phyloP scores from a whole-genome alignment of 2,113 vertebrate species.

The Pluvianellus socialis region DNA sequence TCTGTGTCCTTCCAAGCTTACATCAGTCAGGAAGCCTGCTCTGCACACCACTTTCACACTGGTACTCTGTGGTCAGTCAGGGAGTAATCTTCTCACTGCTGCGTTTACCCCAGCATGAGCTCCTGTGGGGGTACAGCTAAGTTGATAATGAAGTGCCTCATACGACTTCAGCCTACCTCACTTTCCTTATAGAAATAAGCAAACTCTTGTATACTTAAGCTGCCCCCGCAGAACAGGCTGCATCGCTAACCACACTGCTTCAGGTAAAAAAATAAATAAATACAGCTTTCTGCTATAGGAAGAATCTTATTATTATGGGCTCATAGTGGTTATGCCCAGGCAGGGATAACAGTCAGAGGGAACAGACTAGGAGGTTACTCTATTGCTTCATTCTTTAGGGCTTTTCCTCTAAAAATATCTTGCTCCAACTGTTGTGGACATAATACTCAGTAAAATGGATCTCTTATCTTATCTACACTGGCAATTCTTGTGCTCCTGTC shows the following conservation, averaged over 20 bases:
- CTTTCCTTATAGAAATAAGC: neutral
- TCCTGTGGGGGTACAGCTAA: neutral
- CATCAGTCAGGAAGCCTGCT: neutral
- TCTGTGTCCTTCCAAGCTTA: neutral
- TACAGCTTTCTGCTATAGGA: neutral
- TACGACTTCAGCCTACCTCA: neutral
- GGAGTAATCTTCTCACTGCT: neutral
- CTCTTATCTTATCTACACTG: neutral
- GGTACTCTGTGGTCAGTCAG: neutral
- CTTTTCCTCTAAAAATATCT: neutral
- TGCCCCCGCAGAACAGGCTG: neutral
- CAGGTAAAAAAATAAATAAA: neutral
- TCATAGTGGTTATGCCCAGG: neutral
- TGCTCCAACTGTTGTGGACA: neutral
- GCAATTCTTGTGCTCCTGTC: neutral
- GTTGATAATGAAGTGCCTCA: neutral
- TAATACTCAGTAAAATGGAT: neutral
- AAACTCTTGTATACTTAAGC: neutral
- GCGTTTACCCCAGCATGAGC: neutral
- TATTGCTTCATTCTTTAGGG: neutral
- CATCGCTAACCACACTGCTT: neutral
- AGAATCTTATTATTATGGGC: neutral
- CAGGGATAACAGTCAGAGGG: neutral
- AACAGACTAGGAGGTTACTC: neutral
- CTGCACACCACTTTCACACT: neutral